Conservation (phyloP, 2,113 vertebrate genomes). For the Actinemys pallida region DNA sequence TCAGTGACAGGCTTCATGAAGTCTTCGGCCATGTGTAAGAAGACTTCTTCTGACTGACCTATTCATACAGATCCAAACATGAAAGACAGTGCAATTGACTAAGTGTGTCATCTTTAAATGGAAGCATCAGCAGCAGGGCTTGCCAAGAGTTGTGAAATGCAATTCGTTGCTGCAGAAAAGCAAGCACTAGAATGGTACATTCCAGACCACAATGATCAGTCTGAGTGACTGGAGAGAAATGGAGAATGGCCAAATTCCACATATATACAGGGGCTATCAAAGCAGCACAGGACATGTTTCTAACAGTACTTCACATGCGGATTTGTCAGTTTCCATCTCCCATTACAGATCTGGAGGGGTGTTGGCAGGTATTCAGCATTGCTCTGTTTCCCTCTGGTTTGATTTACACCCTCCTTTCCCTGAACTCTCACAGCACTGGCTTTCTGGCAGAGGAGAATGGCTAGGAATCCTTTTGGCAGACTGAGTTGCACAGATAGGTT, state of each 20-base stretch:
- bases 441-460: not conserved
- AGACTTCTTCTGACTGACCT: constrained; percentile 89
- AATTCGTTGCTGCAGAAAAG: not conserved
- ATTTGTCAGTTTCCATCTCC: not conserved
- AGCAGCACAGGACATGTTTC: not conserved
- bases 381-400: not conserved
- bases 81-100: not conserved
- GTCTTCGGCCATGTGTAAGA: constrained; percentile 90
- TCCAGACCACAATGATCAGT: not conserved
- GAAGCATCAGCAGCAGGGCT: not conserved
- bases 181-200: not conserved
- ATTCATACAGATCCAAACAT: not conserved
- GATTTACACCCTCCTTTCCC: not conserved
- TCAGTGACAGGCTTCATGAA: constrained; percentile 94
- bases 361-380: not conserved
- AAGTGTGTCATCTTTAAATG: not conserved
- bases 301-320: not conserved
- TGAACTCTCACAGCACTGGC: not conserved
- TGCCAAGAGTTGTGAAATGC: not conserved
- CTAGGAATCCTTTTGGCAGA: not conserved
- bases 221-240: not conserved
- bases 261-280: not conserved
- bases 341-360: not conserved
- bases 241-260: not conserved
- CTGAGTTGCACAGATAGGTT: not conserved